Percentiles rank a stretch among this genome's conserved stretches.
phyloP scores from a whole-genome alignment of 2,888 invertebrate genomes.

The Melieria crassipennis region DNA sequence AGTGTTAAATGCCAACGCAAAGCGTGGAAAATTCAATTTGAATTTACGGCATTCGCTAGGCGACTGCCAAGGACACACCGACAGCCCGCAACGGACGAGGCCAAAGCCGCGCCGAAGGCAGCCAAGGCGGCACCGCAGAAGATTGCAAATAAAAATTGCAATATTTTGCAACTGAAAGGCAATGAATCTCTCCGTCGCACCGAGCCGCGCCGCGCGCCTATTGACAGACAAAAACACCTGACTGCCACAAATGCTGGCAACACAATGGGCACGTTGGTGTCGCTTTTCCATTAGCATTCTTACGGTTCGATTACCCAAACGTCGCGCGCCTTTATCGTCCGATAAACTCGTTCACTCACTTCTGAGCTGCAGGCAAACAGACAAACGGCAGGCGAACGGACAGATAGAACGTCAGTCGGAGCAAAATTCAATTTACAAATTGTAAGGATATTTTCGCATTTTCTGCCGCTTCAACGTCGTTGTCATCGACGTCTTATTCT shows the following conservation, averaged over 20 bases:
- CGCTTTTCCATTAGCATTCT: conserved; percentile 8
- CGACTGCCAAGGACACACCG: neutral
- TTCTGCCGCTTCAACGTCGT: conserved; percentile 14
- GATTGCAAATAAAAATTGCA: conserved; percentile 15
- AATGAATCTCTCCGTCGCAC: neutral
- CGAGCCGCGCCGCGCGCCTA: neutral
- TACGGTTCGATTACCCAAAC: conserved; percentile 13
- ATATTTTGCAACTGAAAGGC: conserved; percentile 10
- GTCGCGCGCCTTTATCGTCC: conserved; percentile 1
- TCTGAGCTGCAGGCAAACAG: conserved; percentile 11
- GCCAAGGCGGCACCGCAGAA: too few relatives aligned
- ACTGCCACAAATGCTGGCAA: neutral
- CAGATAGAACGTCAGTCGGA: conserved; percentile 18
- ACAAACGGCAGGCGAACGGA: conserved; percentile 7
- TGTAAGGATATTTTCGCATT: conserved; percentile 17
- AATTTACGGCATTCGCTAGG: conserved; percentile 18
- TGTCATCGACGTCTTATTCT: neutral
- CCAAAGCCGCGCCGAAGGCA: neutral
- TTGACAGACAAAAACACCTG: neutral
- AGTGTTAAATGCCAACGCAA: conserved; percentile 15
- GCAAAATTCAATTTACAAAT: conserved; percentile 43
- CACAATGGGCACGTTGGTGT: neutral
- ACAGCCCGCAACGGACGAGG: neutral
- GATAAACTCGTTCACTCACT: neutral
- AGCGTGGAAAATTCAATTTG: conserved; percentile 22